A percentile compares a stretch with the other conserved stretches of the same genome.
These are phyloP conservation scores for Bombus haemorrhoidalis DNA, from an alignment of 1,140 invertebrate genomes.

Conservation along the genomic window DNA sequence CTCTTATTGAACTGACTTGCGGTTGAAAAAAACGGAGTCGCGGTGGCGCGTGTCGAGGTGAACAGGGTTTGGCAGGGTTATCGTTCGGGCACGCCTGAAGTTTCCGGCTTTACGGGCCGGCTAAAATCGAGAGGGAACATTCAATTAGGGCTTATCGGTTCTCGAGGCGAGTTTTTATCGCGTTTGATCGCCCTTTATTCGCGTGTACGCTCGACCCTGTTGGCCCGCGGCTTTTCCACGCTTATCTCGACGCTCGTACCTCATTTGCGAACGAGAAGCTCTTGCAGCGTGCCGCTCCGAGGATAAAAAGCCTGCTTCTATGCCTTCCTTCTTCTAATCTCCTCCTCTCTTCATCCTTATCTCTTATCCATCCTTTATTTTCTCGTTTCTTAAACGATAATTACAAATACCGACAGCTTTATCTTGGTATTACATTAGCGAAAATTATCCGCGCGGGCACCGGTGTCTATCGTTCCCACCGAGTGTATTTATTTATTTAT, in stretches of 20 bases:
- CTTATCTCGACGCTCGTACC: slow-evolving; percentile 64
- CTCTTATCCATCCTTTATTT: too few species aligned
- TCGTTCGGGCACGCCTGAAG: slow-evolving; percentile 1
- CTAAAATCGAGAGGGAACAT: slow-evolving; percentile 56
- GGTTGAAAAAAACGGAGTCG: neutral
- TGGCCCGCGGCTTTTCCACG: slow-evolving; percentile 50
- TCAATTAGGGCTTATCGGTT: slow-evolving; percentile 68
- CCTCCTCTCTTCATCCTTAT: neutral
- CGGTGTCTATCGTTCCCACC: too few species aligned
- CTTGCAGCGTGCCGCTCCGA: slow-evolving; percentile 9
- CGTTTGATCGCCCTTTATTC: slow-evolving; percentile 68
- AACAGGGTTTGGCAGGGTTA: neutral
- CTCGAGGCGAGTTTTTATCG: slow-evolving; percentile 64
- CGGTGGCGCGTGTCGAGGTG: neutral
- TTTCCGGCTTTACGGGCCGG: slow-evolving; percentile 15
- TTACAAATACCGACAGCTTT: slow-evolving; percentile 26
- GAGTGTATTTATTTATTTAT: too few species aligned
- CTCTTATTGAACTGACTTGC: neutral
- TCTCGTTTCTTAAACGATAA: neutral
- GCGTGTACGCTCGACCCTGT: slow-evolving; percentile 32
- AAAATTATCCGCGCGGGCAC: too few species aligned
- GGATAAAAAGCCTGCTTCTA: slow-evolving; percentile 50
- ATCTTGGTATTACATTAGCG: neutral
- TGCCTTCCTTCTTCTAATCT: slow-evolving; percentile 31
- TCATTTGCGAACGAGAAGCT: slow-evolving; percentile 65